Evolutionary conservation across 2,888 invertebrate genomes (phyloP), one percentile per base, ranked within the genome.

Genomic region (Tribolium freemani): DNA sequence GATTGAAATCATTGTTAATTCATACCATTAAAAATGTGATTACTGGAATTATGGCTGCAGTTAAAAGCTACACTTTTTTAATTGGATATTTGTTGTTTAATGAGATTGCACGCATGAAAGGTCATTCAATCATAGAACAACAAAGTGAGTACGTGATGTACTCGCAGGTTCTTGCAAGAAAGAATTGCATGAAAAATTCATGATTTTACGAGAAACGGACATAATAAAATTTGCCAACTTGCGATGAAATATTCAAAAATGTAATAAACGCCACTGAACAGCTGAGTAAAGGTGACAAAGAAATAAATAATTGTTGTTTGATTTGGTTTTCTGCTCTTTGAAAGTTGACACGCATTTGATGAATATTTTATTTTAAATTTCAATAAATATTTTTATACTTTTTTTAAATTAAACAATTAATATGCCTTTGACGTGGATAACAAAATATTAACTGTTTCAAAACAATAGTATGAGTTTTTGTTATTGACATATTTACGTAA

Each of bases 1-100:
- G 69, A 72, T 64, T 69, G 63, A 69, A 64, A 69, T 69, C 69
- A 57, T 57, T 50, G 69, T 26, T 51, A 72, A 72, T 72, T 72
- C 61, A 51, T 16, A 50, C 53, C 71, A 67, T 71, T 60, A 71
- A 66, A 61, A 48, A 61, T 10, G 63, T 38, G 46, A 66, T 54
- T 51, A 54, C 54, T 21, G 30, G 51, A 72, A 50, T 68, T 68
- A 63, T 13, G 56, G 46, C 11, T 20, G 30, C 38, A 21, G 45
- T 64, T 64, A 48, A 58, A 54, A 54, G 51, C 20, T 26, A 57
- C 60, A 71, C 53, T 60, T 60, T 67, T 30, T 54, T 67, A 51
- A 67, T 67, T 16, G 20, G 16, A 46, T 5, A 21, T 38, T 31
- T 26, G 60, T 58, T 30, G 31, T 1, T 26, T 26, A 26, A 26